phyloP scores from a whole-genome alignment of 1,140 invertebrate species.

The Anoplolepis gracilipes region DNA sequence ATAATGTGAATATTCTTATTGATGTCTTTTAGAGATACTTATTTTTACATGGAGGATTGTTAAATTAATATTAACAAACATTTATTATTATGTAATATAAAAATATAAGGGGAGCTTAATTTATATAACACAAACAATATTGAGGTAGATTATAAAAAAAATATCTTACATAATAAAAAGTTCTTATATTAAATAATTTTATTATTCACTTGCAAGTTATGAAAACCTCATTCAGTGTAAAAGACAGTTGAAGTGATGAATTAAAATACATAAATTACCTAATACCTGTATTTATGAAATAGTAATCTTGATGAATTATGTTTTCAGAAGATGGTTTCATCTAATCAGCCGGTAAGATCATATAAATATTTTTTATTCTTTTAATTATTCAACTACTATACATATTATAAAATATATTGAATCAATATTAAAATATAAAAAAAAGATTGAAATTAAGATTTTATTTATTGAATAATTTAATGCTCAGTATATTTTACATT shows the following conservation, averaged over 20 bases:
- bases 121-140: background rate
- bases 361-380: constrained; percentile 12
- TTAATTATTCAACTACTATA: constrained; percentile 13
- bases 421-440: constrained; percentile 1
- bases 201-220: background rate
- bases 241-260: background rate
- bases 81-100: background rate
- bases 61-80: background rate
- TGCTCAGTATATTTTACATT: constrained; percentile 73
- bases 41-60: background rate
- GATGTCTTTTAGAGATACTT: background rate
- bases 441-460: constrained; percentile 6
- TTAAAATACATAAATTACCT: constrained; percentile 29
- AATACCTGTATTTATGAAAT: background rate
- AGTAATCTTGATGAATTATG: background rate
- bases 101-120: background rate
- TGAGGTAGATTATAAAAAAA: background rate
- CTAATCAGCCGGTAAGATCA: constrained; percentile 80
- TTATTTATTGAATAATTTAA: constrained; percentile 23
- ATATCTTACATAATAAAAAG: background rate
- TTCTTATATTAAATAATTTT: background rate
- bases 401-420: constrained; percentile 15
- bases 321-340: constrained; percentile 80
- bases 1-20: no score
- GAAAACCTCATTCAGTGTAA: background rate